Evolutionary conservation across 1,140 invertebrate genomes (phyloP).

Genomic region (Zaprionus ornatus): DNA sequence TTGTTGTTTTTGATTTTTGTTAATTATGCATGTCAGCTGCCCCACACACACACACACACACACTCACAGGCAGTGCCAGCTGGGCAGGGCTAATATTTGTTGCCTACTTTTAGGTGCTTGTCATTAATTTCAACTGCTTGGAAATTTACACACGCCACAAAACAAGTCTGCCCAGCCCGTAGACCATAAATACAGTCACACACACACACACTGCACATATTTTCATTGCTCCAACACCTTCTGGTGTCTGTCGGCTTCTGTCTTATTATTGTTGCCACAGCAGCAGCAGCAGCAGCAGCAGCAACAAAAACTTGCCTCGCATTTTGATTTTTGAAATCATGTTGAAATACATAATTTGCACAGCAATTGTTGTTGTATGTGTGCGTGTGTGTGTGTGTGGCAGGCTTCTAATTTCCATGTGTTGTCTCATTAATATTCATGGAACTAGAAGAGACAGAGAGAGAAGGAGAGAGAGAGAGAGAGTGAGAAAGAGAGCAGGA

Average conservation of each 20-base stretch:
- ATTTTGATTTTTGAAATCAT: conserved; percentile 73
- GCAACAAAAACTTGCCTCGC: conserved; percentile 41
- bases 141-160: conserved; percentile 61
- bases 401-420: conserved; percentile 73
- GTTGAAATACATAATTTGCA: conserved; percentile 54
- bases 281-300: conserved; percentile 1
- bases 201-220: conserved; percentile 9
- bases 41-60: conserved; percentile 9
- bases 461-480: neutral
- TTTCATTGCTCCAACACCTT: conserved; percentile 70
- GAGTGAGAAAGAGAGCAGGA: neutral
- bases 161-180: conserved; percentile 38
- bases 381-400: neutral
- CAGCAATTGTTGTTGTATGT: conserved; percentile 56
- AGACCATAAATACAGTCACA: conserved; percentile 32
- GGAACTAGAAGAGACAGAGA: conserved; percentile 51
- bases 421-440: conserved; percentile 79
- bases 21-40: conserved; percentile 65
- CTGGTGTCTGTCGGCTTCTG: conserved; percentile 27
- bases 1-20: conserved; percentile 53
- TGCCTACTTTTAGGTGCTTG: conserved; percentile 61
- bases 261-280: conserved; percentile 46
- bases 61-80: neutral
- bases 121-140: conserved; percentile 72
- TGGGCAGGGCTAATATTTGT: conserved; percentile 15